These are phyloP conservation scores for Carassius auratus DNA, from an alignment of 2,113 vertebrate genomes.

Conservation along the genomic window DNA sequence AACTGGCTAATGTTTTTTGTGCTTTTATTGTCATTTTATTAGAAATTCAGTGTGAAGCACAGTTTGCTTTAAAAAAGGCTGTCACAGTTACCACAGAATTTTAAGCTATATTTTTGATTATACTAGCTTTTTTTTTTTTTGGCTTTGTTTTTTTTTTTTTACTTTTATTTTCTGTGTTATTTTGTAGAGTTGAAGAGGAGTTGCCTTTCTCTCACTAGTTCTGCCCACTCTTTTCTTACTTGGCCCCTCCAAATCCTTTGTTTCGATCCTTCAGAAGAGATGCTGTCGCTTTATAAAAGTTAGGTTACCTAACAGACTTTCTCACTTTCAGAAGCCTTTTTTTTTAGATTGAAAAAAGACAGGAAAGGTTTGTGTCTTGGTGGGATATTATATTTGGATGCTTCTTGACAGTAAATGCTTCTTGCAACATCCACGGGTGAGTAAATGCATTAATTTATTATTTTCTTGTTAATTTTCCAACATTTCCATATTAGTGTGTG, in stretches of 20 bases:
- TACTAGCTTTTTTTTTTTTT: neutral
- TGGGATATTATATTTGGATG: neutral
- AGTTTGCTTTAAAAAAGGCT: neutral
- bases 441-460: constrained; percentile 10
- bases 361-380: neutral
- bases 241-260: neutral
- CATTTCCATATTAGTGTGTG: neutral
- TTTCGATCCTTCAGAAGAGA: neutral
- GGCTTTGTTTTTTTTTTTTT: neutral
- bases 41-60: neutral
- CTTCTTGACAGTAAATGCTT: neutral
- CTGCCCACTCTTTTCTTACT: neutral
- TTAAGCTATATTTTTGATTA: neutral
- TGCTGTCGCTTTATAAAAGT: neutral
- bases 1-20: constrained; percentile 57
- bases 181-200: neutral
- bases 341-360: neutral
- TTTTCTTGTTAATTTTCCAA: neutral
- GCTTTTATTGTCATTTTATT: neutral
- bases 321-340: neutral
- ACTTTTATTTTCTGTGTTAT: too few relatives aligned
- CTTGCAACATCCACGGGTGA: neutral
- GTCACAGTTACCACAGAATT: neutral
- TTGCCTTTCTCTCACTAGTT: constrained; percentile 1
- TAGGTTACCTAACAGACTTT: neutral